Evolutionary conservation across 2,113 vertebrate genomes (phyloP), one percentile per base, ranked within the genome.

Genomic region (Hemibagrus wyckioides): DNA sequence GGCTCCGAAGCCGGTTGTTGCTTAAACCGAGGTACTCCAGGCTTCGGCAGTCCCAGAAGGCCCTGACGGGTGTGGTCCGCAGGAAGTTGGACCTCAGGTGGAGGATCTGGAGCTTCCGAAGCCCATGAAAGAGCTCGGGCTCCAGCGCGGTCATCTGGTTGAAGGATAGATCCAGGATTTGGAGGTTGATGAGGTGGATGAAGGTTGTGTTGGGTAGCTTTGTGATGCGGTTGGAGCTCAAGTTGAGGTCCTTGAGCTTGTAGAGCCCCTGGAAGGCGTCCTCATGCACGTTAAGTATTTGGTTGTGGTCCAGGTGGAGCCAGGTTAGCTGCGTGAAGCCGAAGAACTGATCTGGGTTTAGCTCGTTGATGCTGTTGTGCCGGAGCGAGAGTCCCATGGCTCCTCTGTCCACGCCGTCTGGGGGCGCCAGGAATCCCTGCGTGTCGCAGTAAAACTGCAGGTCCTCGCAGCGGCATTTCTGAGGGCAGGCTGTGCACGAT

Each of bases 361-460:
- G 97, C 95, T 99, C 97, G 92, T 94, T 94, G 95, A 99, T 97
- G 94, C 94, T 97, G 94, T 99, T 99, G 97, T 99, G 98, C 94
- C 98, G 97, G 94, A 99, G 95, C 89, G 98, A 99, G 94, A 99
- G 96, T 94, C 98, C 98, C 93, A 99, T 95, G 93, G 98, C 97
- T 92, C 97, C 97, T 95, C 96, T 97, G 95, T 99, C 97, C 94
- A 98, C 97, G 90, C 97, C 94, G 94, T 99, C 97, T 96, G 98
- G 98, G 96, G 98, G 97, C 90, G 97, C 97, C 95, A 96, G 96
- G 93, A 97, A 97, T 95, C 97, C 98, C 96, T 99, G 98, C 94
- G 98, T 99, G 97, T 99, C 98, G 95, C 98, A 99, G 96, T 99
- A 99, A 96, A 99, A 98, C 95, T 99, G 97, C 97, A 98, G 96